phyloP scores from a whole-genome alignment of 2,888 invertebrate species.

The Plebejus argus region DNA sequence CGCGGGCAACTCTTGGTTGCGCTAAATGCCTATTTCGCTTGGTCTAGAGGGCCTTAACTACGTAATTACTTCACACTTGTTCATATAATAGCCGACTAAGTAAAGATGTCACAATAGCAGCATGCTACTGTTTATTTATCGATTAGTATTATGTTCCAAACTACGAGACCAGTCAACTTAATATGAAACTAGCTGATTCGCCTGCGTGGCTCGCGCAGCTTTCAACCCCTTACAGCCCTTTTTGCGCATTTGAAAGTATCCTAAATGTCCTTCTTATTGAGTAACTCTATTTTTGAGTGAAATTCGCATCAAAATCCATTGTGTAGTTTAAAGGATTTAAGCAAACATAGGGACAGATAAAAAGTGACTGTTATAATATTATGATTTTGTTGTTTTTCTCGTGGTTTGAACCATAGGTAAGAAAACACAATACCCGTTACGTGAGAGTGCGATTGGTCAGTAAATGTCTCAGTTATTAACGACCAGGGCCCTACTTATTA shows the following conservation, averaged over 20 bases:
- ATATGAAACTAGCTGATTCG: too few species aligned
- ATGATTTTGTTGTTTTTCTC: neutral
- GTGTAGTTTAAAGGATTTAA: too few species aligned
- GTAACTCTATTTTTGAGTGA: too few species aligned
- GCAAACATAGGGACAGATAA: too few species aligned
- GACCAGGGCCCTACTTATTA: neutral
- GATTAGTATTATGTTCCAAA: neutral
- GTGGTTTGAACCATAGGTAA: neutral
- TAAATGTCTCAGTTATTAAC: neutral
- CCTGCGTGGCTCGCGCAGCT: too few species aligned
- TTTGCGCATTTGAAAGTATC: too few species aligned
- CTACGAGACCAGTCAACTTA: neutral
- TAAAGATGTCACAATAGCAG: neutral
- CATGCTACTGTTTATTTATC: neutral
- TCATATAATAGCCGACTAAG: constrained; percentile 13
- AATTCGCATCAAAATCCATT: too few species aligned
- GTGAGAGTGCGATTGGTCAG: neutral
- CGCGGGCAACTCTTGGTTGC: too few species aligned
- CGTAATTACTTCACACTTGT: constrained; percentile 4
- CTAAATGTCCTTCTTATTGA: too few species aligned
- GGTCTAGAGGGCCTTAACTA: neutral
- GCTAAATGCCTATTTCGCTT: too few species aligned
- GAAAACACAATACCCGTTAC: constrained; percentile 10
- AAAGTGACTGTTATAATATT: too few species aligned
- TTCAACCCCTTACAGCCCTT: too few species aligned